Evolutionary conservation across 2,888 invertebrate species (phyloP).

Genomic region (Epistrophella euchroma): DNA sequence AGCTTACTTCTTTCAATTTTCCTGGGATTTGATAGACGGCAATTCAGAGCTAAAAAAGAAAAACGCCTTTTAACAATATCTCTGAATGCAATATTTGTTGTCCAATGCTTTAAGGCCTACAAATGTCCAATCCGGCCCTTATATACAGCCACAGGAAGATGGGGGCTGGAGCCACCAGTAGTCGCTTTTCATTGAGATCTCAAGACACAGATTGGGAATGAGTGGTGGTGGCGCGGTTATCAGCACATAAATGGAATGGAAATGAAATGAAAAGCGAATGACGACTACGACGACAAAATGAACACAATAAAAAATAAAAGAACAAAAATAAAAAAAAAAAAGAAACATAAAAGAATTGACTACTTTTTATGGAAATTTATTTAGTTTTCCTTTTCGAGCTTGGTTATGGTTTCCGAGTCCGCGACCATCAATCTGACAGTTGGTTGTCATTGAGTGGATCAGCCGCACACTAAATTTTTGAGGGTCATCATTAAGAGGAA

Average conservation of each 20-base stretch:
- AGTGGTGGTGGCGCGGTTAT: slow-evolving; percentile 62
- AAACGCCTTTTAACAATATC: too few species aligned
- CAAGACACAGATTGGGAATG: slow-evolving; percentile 58
- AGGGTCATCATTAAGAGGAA: slow-evolving; percentile 74
- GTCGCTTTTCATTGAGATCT: slow-evolving; percentile 73
- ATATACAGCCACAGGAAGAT: slow-evolving; percentile 47
- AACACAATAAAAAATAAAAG: slow-evolving; percentile 16
- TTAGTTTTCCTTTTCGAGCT: slow-evolving; percentile 66
- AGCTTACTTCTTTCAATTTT: too few species aligned
- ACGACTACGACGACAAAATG: slow-evolving; percentile 25
- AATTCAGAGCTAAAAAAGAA: too few species aligned
- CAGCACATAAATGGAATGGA: slow-evolving; percentile 65
- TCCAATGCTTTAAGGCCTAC: not conserved
- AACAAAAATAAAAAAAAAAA: slow-evolving; percentile 12
- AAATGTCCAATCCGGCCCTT: not conserved
- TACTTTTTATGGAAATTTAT: slow-evolving; percentile 72
- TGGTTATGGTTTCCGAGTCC: slow-evolving; percentile 39
- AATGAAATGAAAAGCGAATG: slow-evolving; percentile 71
- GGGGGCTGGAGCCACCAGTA: slow-evolving; percentile 51
- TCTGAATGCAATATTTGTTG: not conserved
- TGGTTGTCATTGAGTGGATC: slow-evolving; percentile 42
- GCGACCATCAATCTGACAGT: slow-evolving; percentile 58
- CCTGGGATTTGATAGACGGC: too few species aligned
- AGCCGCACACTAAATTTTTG: slow-evolving; percentile 42
- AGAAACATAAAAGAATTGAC: slow-evolving; percentile 26